Evolutionary conservation across 53 echinoderm and acorn worm genomes (phyloP), one percentile per base, ranked within the genome.

Genomic region (Astropecten irregularis): DNA sequence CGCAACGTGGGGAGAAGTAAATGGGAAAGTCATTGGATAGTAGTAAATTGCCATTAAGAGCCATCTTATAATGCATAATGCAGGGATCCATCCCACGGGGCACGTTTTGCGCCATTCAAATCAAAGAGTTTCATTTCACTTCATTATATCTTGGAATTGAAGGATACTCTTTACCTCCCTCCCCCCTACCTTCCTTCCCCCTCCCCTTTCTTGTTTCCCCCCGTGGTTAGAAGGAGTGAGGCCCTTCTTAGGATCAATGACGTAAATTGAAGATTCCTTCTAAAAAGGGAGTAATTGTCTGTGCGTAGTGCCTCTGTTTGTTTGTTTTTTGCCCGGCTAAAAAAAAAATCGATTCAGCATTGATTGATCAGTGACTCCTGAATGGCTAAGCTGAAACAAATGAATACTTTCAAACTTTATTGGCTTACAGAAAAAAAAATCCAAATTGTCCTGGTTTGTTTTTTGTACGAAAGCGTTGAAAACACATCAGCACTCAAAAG

Each of bases 161-260:
- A 49, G 44, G 31, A 71, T 47, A 40, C 76, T 13, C 76, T 57
- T 22, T 40, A 15, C 56, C 58, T 47, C 26, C n/a, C n/a, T n/a
- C n/a, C n/a, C n/a, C n/a, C n/a, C n/a, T n/a, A n/a, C n/a, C n/a
- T n/a, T n/a, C n/a, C n/a, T n/a, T n/a, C n/a, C n/a, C n/a, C n/a
- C n/a, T n/a, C n/a, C n/a, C n/a, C n/a, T n/a, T n/a, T n/a, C n/a
- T n/a, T n/a, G n/a, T n/a, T n/a, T n/a, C n/a, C n/a, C n/a, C n/a
- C 40, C 40, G 58, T 76, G 19, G 55, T 27, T 2, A 22, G 76
- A 76, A 76, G 19, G 38, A 31, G 21, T 54, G 56, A 39, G 39
- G 56, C 28, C 56, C 76, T 57, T 55, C 57, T 40, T 40, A 57
- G 76, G 56, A 76, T 76, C 76, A 58, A 76, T 76, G 56, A 23